Base-by-base conservation (phyloP, 2,113 vertebrate species). In the Corvus hawaiiensis region DNA sequence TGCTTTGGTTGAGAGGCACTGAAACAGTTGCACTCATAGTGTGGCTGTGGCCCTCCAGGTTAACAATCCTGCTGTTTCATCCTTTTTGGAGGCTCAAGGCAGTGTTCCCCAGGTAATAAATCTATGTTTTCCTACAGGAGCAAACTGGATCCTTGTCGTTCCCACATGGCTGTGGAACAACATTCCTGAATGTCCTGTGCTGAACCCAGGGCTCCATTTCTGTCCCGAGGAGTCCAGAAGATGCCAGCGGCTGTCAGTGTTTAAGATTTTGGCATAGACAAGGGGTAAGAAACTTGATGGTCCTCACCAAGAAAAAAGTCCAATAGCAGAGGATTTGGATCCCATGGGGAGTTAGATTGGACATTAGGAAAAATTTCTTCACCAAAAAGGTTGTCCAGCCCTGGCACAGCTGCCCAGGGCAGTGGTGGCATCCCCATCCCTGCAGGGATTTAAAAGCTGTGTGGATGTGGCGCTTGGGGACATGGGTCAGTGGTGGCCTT, bases 201-300 rank as follows among this genome's bases (percentile, higher is more conserved):
- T 39, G 16, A 72, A 23, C 37, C n/a, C 46, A 44, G 6, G 27
- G 48, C 56, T 73, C 51, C 30, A 2, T 46, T 55, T 66, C 27
- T n/a, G 16, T 26, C 24, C 41, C 0, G 0, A 48, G 6, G 12
- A 48, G 6, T 8, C n/a, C 43, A 23, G 33, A 10, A 39, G 80
- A 63, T 1, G 3, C 28, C 52, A 51, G 6, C 0, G 1, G 4
- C 17, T 8, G 1, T 6, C 58, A 24, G 1, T 1, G 4, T 28
- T 76, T 35, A 16, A 49, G 13, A 15, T 19, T 76, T 48, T 43
- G 51, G 37, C 26, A 15, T 8, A 54, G 26, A 4, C 81, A 48
- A 61, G 16, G 17, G 21, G 13, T 39, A 43, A 87, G 64, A 93
- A 73, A 23, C 8, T 11, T 2, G 2, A 22, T 22, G 39, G 9